Conservation (phyloP, 1,140 invertebrate species). For the Drosophila triauraria region DNA sequence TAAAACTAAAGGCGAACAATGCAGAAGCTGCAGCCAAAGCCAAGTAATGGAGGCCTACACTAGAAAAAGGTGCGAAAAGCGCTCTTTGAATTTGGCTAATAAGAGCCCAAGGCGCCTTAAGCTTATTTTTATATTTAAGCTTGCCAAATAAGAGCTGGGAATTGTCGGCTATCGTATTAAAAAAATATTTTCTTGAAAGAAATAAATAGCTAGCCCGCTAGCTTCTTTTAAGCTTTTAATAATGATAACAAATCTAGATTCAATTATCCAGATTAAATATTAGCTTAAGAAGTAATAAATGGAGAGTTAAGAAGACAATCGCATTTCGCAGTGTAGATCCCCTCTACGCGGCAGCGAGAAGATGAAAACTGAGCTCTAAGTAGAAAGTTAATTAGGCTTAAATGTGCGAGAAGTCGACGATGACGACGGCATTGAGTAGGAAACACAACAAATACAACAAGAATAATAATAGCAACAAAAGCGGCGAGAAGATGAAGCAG, state of each 20-base stretch:
- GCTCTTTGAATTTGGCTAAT: neutral
- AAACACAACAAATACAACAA: conserved; percentile 46
- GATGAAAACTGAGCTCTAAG: conserved; percentile 68
- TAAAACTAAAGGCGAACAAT: conserved; percentile 58
- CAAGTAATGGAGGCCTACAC: conserved; percentile 26
- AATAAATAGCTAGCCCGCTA: neutral
- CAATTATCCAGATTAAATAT: neutral
- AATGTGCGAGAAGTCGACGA: conserved; percentile 69
- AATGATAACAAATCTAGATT: neutral
- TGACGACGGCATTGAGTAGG: conserved; percentile 51
- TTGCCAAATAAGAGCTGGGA: neutral
- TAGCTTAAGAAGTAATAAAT: neutral
- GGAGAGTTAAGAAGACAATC: neutral
- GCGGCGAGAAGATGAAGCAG: conserved; percentile 44
- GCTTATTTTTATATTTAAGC: neutral
- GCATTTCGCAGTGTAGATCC: conserved; percentile 25
- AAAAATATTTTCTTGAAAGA: too few species aligned
- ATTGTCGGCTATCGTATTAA: too few species aligned
- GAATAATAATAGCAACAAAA: conserved; percentile 49
- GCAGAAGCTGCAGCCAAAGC: conserved; percentile 49
- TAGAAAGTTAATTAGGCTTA: conserved; percentile 84
- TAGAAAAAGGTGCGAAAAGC: neutral
- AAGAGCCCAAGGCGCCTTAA: neutral
- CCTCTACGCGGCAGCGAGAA: conserved; percentile 28
- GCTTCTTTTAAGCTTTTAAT: neutral